phyloP scores from a whole-genome alignment of 2,888 invertebrate genomes.

The Eupithecia centaureata region DNA sequence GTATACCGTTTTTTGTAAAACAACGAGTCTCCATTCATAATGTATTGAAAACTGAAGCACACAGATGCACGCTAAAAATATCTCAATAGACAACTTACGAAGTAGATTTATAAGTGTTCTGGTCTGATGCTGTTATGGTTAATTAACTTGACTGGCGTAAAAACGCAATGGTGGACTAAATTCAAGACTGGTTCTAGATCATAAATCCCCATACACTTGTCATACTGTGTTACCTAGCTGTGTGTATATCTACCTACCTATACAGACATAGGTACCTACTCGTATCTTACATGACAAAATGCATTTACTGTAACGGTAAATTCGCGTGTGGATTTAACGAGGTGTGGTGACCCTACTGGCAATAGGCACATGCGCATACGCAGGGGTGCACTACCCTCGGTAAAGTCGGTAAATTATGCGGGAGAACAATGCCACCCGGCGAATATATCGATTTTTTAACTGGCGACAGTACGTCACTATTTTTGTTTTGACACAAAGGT shows the following conservation, averaged over 20 bases:
- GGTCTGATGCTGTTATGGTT: constrained; percentile 42
- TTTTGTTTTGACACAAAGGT: constrained; percentile 12
- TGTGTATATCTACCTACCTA: constrained; percentile 10
- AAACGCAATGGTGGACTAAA: constrained; percentile 65
- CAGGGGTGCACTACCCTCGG: constrained; percentile 64
- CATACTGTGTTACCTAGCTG: constrained; percentile 21
- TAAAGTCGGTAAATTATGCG: constrained; percentile 65
- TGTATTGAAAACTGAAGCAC: constrained; percentile 71
- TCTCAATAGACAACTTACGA: constrained; percentile 52
- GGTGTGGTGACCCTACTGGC: constrained; percentile 36
- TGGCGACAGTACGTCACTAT: constrained; percentile 56
- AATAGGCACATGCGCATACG: constrained; percentile 61
- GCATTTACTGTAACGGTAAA: constrained; percentile 66
- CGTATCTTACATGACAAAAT: constrained; percentile 36
- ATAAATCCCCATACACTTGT: constrained; percentile 32
- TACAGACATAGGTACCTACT: constrained; percentile 13
- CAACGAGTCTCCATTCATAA: constrained; percentile 81
- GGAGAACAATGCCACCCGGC: constrained; percentile 63
- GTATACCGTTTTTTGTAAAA: constrained; percentile 75
- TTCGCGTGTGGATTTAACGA: constrained; percentile 57
- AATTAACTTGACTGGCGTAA: constrained; percentile 59
- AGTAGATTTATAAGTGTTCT: constrained; percentile 42
- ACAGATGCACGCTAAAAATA: constrained; percentile 64
- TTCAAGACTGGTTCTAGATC: constrained; percentile 51
- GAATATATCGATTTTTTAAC: constrained; percentile 64